Conservation (phyloP, 2,113 vertebrate genomes). For the Crotalus viridis region DNA sequence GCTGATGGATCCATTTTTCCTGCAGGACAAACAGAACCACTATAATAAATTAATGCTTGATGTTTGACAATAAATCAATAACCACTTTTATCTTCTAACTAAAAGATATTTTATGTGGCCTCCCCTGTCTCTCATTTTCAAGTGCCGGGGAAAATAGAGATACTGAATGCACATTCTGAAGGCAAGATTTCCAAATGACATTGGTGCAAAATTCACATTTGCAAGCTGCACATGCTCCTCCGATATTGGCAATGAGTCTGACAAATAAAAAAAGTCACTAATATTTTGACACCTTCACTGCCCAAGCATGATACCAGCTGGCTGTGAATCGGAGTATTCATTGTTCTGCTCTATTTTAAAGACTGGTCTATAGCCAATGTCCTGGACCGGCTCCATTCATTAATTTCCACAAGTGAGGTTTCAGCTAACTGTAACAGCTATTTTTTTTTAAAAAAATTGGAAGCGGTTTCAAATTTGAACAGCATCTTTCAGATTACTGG, state of each 20-base stretch:
- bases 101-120: conserved; percentile 68
- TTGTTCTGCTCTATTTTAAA: conserved; percentile 90
- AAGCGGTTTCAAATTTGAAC: conserved; percentile 72
- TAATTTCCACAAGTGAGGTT: conserved; percentile 80
- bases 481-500: conserved; percentile 63
- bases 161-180: conserved; percentile 53
- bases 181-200: conserved; percentile 68
- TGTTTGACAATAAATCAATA: conserved; percentile 71
- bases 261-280: conserved; percentile 87
- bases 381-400: conserved; percentile 88
- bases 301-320: conserved; percentile 92
- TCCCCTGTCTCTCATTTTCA: not conserved
- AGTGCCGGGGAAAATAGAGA: conserved; percentile 66
- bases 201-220: conserved; percentile 73
- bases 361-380: conserved; percentile 91
- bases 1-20: conserved; percentile 61
- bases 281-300: conserved; percentile 85
- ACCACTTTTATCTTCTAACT: conserved; percentile 70
- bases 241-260: conserved; percentile 80
- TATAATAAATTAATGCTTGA: conserved; percentile 68
- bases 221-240: conserved; percentile 80
- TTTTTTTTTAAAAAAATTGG: conserved; percentile 70
- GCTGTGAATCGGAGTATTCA: conserved; percentile 86
- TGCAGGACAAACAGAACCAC: conserved; percentile 59
- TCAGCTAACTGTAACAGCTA: conserved; percentile 78